A percentile compares a stretch with the other conserved stretches of the same genome.
phyloP scores from a whole-genome alignment of 2,888 invertebrate genomes.

The Tinea semifulvella region DNA sequence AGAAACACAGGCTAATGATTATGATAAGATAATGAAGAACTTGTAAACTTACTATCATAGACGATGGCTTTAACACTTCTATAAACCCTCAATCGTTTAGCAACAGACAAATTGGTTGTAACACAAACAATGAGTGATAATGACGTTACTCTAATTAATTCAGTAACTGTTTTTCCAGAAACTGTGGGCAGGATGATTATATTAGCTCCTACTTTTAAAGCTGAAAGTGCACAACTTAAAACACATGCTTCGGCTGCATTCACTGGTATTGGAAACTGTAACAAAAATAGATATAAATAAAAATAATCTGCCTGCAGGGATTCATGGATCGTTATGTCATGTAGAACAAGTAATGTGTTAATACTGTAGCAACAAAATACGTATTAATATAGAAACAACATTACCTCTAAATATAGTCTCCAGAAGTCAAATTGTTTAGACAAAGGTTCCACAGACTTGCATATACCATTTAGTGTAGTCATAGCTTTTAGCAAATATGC shows the following conservation, averaged over 20 bases:
- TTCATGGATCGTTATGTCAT: not conserved
- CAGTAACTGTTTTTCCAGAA: slow-evolving; percentile 26
- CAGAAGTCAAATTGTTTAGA: slow-evolving; percentile 28
- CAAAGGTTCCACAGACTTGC: slow-evolving; percentile 35
- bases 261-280: slow-evolving; percentile 25
- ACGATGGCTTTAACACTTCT: slow-evolving; percentile 41
- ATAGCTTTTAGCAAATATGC: slow-evolving; percentile 27
- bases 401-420: slow-evolving; percentile 29
- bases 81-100: slow-evolving; percentile 62
- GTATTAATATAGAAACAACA: not conserved
- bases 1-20: too few species aligned
- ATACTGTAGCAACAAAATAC: not conserved
- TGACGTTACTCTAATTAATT: slow-evolving; percentile 23
- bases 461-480: slow-evolving; percentile 31
- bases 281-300: slow-evolving; percentile 2
- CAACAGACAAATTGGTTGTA: slow-evolving; percentile 34
- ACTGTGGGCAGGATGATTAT: slow-evolving; percentile 27
- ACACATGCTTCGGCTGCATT: slow-evolving; percentile 28
- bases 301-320: too few species aligned
- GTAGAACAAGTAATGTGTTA: not conserved
- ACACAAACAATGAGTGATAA: slow-evolving; percentile 25
- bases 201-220: slow-evolving; percentile 20
- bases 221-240: slow-evolving; percentile 23
- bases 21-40: too few species aligned
- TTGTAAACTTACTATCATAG: slow-evolving; percentile 41